A percentile compares a stretch with the other conserved stretches of the same genome.
Evolutionary conservation across 2,888 invertebrate species (phyloP).

Genomic region (Cerceris ruficornis): DNA sequence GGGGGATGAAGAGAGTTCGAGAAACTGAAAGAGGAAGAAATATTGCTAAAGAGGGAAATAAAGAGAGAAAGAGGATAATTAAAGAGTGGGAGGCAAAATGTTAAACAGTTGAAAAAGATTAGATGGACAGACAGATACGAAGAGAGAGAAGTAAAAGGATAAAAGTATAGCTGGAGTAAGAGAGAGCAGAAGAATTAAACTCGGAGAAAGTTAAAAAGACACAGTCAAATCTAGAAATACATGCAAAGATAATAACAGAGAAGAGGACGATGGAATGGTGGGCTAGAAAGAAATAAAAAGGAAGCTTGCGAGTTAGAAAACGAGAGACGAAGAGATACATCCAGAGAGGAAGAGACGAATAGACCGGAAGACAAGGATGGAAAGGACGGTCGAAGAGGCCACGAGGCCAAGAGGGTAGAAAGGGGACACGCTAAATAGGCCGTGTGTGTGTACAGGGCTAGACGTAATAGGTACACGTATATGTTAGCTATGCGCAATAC

Average conservation of each 20-base stretch:
- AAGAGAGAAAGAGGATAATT: too few species aligned
- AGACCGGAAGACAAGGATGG: conserved; percentile 1
- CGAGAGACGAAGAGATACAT: too few species aligned
- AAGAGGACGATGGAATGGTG: too few species aligned
- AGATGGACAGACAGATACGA: neutral
- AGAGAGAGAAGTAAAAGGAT: too few species aligned
- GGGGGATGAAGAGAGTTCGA: neutral
- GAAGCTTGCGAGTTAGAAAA: too few species aligned
- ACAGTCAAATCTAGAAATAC: too few species aligned
- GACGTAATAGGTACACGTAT: conserved; percentile 8
- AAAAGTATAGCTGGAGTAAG: too few species aligned
- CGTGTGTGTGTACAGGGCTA: conserved; percentile 22
- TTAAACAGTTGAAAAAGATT: neutral
- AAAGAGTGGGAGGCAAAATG: too few species aligned
- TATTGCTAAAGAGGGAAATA: neutral
- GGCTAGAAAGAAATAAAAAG: too few species aligned
- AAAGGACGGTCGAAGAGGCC: neutral
- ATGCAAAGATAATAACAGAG: too few species aligned
- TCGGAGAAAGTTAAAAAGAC: too few species aligned
- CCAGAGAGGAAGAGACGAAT: neutral
- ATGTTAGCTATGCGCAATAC: conserved; percentile 27
- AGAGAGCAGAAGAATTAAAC: too few species aligned
- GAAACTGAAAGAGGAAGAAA: neutral
- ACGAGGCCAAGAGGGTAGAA: neutral
- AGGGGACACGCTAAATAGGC: conserved; percentile 43